A percentile compares a stretch with the other conserved stretches of the same genome.
phyloP scores from a whole-genome alignment of 2,888 invertebrate species.

The Philopedon plagiatum region DNA sequence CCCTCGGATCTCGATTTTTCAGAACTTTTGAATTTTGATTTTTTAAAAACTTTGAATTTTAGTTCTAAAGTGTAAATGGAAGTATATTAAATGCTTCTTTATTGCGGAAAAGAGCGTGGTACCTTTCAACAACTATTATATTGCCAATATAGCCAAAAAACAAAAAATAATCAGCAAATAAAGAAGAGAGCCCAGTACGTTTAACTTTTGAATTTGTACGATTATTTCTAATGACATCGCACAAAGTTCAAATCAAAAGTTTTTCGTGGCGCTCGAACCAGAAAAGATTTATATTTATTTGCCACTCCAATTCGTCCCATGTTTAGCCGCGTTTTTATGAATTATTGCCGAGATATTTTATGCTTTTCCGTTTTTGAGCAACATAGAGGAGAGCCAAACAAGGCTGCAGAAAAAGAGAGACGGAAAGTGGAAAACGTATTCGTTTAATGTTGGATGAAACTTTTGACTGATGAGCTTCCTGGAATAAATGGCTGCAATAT shows the following conservation, averaged over 20 bases:
- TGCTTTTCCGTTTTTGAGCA: slow-evolving; percentile 18
- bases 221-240: slow-evolving; percentile 18
- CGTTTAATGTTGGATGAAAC: slow-evolving; percentile 15
- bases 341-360: slow-evolving; percentile 25
- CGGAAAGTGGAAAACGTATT: slow-evolving; percentile 14
- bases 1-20: too few species aligned
- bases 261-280: slow-evolving; percentile 22
- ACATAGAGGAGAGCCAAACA: slow-evolving; percentile 14
- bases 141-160: too few species aligned
- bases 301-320: slow-evolving; percentile 38
- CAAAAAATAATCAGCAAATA: slow-evolving; percentile 3
- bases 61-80: too few species aligned
- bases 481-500: slow-evolving; percentile 15
- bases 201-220: slow-evolving; percentile 6
- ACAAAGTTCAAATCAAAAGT: slow-evolving; percentile 27
- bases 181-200: background rate
- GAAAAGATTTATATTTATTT: slow-evolving; percentile 38
- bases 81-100: background rate
- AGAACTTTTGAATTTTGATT: too few species aligned
- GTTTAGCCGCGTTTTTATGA: slow-evolving; percentile 35
- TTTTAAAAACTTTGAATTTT: too few species aligned
- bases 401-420: slow-evolving; percentile 6
- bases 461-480: slow-evolving; percentile 14
- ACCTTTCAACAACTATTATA: background rate
- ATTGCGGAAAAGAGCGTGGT: background rate